Conservation (phyloP, 37 sponge, comb jelly and placozoan genomes). For the Ephydatia muelleri region DNA sequence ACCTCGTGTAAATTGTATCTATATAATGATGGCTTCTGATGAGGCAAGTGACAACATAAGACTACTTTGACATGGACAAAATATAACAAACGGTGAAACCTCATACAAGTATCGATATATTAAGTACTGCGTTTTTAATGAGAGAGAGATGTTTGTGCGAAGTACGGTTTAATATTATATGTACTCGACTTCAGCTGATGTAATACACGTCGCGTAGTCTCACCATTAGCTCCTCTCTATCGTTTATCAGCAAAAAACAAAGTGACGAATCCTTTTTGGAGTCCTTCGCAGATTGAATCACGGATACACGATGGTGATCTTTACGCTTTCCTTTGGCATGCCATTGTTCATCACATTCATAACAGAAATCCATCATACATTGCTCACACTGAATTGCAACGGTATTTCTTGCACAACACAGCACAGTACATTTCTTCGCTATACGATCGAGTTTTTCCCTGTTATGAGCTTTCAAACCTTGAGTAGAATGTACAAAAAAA, state of each 20-base stretch:
- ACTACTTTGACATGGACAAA: too few relatives aligned
- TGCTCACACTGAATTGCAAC: slow-evolving; percentile 39
- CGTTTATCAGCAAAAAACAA: slow-evolving; percentile 61
- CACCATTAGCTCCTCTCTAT: slow-evolving; percentile 72
- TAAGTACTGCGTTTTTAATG: too few relatives aligned
- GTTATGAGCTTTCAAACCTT: slow-evolving; percentile 17
- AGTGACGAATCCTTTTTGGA: not conserved
- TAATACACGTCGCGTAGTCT: too few relatives aligned
- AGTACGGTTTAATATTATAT: too few relatives aligned
- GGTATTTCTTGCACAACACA: slow-evolving; percentile 39
- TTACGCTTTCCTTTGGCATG: slow-evolving; percentile 44
- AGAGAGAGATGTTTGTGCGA: too few relatives aligned
- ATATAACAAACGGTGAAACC: too few relatives aligned
- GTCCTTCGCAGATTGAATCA: not conserved
- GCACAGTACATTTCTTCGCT: slow-evolving; percentile 34
- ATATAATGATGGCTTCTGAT: too few relatives aligned
- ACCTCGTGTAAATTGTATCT: too few relatives aligned
- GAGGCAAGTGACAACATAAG: too few relatives aligned
- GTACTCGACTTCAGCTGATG: too few relatives aligned
- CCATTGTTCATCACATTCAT: slow-evolving; percentile 52
- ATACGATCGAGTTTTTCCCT: slow-evolving; percentile 5
- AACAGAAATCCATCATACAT: slow-evolving; percentile 55
- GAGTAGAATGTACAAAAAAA: slow-evolving; percentile 46
- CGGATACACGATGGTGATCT: slow-evolving; percentile 15
- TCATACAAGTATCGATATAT: too few relatives aligned